A percentile compares a stretch with the other conserved stretches of the same genome.
Conservation (phyloP, 2,888 invertebrate genomes). For the Drosophila pseudotakahashii region DNA sequence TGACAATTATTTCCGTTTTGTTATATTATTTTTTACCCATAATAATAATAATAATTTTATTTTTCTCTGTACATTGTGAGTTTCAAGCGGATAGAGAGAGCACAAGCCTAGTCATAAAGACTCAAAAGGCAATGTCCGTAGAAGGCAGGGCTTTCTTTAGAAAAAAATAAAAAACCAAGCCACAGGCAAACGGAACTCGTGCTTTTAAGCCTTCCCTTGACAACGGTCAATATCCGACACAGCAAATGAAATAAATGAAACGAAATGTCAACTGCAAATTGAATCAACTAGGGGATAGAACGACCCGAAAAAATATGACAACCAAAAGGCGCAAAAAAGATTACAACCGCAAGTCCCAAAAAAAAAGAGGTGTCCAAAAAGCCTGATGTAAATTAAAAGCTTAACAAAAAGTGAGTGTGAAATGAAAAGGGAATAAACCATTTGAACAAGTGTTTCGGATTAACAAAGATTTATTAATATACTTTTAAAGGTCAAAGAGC, state of each 20-base stretch:
- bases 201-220: slow-evolving; percentile 16
- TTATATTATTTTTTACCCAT: too few species aligned
- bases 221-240: slow-evolving; percentile 31
- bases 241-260: slow-evolving; percentile 29
- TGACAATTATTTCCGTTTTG: too few species aligned
- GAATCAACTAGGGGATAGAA: slow-evolving; percentile 32
- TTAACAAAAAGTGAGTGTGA: neutral
- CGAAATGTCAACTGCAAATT: slow-evolving; percentile 37
- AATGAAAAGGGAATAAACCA: slow-evolving; percentile 12
- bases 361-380: slow-evolving; percentile 15
- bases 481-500: neutral
- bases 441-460: neutral
- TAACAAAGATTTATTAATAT: neutral
- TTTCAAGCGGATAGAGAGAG: slow-evolving; percentile 2
- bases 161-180: slow-evolving; percentile 22
- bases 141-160: slow-evolving; percentile 37
- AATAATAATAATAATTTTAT: too few species aligned
- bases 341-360: slow-evolving; percentile 10
- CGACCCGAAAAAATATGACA: neutral
- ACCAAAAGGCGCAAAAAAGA: slow-evolving; percentile 9
- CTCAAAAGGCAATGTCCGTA: slow-evolving; percentile 42
- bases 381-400: slow-evolving; percentile 21
- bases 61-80: neutral
- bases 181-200: slow-evolving; percentile 27
- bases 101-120: slow-evolving; percentile 13